A percentile compares a stretch with the other conserved stretches of the same genome.
Evolutionary conservation across 2,113 vertebrate genomes (phyloP).

Genomic region (Alligator mississippiensis): DNA sequence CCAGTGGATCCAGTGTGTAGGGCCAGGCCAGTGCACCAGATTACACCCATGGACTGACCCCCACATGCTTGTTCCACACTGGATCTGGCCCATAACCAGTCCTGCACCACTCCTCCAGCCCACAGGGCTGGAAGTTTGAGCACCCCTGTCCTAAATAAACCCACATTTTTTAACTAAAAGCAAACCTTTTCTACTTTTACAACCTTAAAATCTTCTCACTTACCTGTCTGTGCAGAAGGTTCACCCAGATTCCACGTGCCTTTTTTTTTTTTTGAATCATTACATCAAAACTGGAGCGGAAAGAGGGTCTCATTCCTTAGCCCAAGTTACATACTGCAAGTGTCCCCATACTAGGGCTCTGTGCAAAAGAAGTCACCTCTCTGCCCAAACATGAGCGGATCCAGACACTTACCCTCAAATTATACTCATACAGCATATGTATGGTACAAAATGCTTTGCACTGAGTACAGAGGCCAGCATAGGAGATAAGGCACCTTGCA

Average conservation of each 20-base stretch:
- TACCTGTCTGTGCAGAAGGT: not conserved
- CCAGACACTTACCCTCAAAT: not conserved
- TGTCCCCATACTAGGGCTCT: not conserved
- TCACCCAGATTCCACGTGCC: not conserved
- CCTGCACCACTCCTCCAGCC: not conserved
- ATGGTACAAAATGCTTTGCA: not conserved
- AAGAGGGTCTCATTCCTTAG: not conserved
- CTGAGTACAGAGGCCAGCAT: not conserved
- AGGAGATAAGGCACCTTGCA: fast-evolving
- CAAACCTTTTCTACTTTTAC: not conserved
- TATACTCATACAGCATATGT: not conserved
- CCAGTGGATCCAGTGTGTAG: no score
- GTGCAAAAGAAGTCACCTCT: not conserved
- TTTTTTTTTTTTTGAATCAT: not conserved
- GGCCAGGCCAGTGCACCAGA: no score
- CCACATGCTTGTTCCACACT: no score
- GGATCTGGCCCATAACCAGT: not conserved
- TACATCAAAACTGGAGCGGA: not conserved
- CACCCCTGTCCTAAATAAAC: not conserved
- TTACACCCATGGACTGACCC: no score
- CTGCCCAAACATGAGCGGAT: not conserved
- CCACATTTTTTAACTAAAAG: not conserved
- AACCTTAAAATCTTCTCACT: not conserved
- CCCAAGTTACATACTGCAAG: not conserved
- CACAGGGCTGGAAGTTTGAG: no score